Percentiles rank a stretch among this genome's conserved stretches.
These are phyloP conservation scores for Aegotheles bennettii DNA, from an alignment of 2,113 vertebrate genomes.

Conservation along the genomic window DNA sequence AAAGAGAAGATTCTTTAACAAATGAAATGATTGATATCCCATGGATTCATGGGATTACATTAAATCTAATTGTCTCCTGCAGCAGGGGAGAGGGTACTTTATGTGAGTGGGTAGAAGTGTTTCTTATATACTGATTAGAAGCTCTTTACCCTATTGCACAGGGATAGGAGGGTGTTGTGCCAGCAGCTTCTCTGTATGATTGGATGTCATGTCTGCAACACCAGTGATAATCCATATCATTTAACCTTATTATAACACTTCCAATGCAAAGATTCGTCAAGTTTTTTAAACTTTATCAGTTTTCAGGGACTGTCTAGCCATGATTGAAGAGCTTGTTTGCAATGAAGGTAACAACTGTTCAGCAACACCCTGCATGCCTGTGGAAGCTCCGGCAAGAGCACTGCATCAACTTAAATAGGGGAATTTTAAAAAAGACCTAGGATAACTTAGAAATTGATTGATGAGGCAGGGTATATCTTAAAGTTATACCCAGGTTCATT, in stretches of 20 bases:
- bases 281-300: background rate
- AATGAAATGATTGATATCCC: background rate
- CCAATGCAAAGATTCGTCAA: background rate
- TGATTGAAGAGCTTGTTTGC: background rate
- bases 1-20: background rate
- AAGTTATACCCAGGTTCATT: background rate
- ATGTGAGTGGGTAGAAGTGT: background rate
- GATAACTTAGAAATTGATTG: background rate
- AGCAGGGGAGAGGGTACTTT: background rate
- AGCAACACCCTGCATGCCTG: accelerated
- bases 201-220: accelerated
- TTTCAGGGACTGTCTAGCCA: background rate
- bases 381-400: background rate
- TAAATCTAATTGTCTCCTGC: background rate
- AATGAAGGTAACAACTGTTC: background rate
- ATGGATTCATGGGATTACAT: background rate
- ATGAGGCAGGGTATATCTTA: background rate
- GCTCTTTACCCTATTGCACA: background rate
- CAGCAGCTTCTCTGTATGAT: background rate
- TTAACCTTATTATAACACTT: background rate
- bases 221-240: too few relatives aligned
- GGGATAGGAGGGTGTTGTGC: background rate
- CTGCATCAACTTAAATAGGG: background rate
- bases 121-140: background rate
- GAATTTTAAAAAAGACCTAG: background rate